Base-by-base conservation (phyloP, 1,140 invertebrate genomes). In the Apocrypta bakeri region DNA sequence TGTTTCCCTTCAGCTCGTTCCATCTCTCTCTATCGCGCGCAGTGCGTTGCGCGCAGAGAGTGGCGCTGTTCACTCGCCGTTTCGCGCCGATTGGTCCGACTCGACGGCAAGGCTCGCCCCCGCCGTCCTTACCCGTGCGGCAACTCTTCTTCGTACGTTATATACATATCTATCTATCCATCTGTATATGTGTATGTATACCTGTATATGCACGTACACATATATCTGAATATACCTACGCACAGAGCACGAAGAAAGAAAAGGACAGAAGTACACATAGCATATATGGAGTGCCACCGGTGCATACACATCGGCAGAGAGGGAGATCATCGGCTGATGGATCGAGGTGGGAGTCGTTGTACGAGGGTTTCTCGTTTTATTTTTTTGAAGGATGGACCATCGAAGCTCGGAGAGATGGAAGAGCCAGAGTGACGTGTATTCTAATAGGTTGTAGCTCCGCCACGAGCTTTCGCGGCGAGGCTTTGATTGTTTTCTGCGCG, bases 381-480 rank as follows among this genome's bases (percentile, higher is more conserved):
- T 79, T 79, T 71, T 69, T 79, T 79, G 64, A 80, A 8, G 66
- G 25, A 14, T 31, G 56, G 31, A 79, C 56, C 48, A 68, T 31
- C 31, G 64, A 61, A 37, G 29, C 24, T 29, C 2, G n/a, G 17
- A 68, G 37, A 37, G 78, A 63, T 81, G 76, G 77, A 82, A 80
- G 79, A 81, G 83, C 84, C 83, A 81, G 73, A 69, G 84, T 86
- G 87, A 88, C 84, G 84, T 14, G 40, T 86, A 87, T 88, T 88
- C 85, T 88, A 89, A 88, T 88, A 85, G 84, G 85, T 29, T 48
- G 37, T n/a, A 64, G 73, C 77, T 31, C 82, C 81, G 31, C 25
- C 24, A 48, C 72, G 74, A 82, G 63, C 84, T 84, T 84, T 85
- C 56, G 75, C 40, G 2, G 29, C n/a, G 40, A 42, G 33, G 61